These are phyloP conservation scores for Danio tinwini DNA, from an alignment of 2,797 vertebrate species.

Conservation along the genomic window DNA sequence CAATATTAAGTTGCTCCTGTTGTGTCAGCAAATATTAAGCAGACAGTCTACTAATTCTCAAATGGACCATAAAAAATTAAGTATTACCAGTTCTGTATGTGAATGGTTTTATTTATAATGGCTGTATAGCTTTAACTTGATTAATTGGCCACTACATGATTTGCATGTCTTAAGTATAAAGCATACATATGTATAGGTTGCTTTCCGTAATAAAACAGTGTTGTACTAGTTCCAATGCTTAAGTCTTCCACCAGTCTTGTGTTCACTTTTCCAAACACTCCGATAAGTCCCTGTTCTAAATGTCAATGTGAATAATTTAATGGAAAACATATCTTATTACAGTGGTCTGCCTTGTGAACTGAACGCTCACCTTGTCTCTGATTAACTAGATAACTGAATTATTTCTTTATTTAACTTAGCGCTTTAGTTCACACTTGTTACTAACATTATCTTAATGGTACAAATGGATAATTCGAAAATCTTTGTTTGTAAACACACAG, in stretches of 20 bases:
- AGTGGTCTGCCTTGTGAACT: constrained; percentile 13
- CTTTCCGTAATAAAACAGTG: neutral
- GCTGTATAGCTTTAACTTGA: neutral
- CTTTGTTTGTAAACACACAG: neutral
- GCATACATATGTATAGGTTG: neutral
- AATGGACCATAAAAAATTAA: too few species aligned
- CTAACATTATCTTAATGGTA: neutral
- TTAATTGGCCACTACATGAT: neutral
- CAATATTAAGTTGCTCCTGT: too few species aligned
- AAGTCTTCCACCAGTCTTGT: constrained; percentile 4
- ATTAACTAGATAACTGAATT: constrained; percentile 33
- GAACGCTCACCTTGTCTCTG: constrained; percentile 14
- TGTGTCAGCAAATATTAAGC: too few species aligned
- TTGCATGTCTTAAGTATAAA: neutral
- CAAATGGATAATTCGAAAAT: neutral
- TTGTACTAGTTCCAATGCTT: neutral
- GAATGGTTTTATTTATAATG: neutral
- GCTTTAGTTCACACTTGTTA: constrained; percentile 12
- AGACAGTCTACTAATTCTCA: too few species aligned
- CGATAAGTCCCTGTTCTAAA: constrained; percentile 44
- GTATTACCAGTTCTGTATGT: too few species aligned
- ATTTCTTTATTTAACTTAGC: constrained; percentile 42
- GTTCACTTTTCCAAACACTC: constrained; percentile 32
- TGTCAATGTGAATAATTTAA: constrained; percentile 55
- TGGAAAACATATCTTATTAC: constrained; percentile 48